phyloP scores from a whole-genome alignment of 2,797 vertebrate genomes.

The Nyctalus aviator region DNA sequence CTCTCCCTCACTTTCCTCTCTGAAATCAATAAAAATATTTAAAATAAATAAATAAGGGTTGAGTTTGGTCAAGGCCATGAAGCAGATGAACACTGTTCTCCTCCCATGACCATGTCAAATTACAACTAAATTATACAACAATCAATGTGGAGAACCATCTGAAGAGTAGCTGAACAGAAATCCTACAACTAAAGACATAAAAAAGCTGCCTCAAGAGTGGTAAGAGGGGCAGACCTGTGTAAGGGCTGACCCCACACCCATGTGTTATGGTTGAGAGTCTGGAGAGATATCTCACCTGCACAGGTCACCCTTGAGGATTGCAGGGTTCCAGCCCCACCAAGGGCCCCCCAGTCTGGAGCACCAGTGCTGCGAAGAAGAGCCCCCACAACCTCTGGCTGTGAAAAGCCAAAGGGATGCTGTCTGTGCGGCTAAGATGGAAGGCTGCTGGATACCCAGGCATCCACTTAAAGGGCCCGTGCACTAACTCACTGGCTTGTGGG shows the following conservation, averaged over 20 bases:
- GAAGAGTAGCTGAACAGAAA: not conserved
- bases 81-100: not conserved
- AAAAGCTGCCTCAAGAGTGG: not conserved
- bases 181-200: not conserved
- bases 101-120: not conserved
- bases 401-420: not conserved
- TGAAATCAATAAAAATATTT: too few species aligned
- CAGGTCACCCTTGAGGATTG: not conserved
- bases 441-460: not conserved
- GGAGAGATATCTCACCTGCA: not conserved
- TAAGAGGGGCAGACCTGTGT: not conserved
- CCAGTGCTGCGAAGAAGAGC: not conserved
- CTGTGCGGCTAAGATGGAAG: not conserved
- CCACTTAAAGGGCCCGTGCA: rapidly evolving
- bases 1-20: too few species aligned
- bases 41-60: not conserved
- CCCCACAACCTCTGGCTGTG: not conserved
- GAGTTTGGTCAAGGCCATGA: not conserved
- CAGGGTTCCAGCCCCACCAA: not conserved
- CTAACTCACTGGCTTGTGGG: not conserved
- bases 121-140: not conserved
- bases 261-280: not conserved
- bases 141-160: not conserved
- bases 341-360: not conserved
- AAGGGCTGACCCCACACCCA: not conserved